Base-by-base conservation (phyloP, 2,888 invertebrate species). In the Mythimna lalbum region DNA sequence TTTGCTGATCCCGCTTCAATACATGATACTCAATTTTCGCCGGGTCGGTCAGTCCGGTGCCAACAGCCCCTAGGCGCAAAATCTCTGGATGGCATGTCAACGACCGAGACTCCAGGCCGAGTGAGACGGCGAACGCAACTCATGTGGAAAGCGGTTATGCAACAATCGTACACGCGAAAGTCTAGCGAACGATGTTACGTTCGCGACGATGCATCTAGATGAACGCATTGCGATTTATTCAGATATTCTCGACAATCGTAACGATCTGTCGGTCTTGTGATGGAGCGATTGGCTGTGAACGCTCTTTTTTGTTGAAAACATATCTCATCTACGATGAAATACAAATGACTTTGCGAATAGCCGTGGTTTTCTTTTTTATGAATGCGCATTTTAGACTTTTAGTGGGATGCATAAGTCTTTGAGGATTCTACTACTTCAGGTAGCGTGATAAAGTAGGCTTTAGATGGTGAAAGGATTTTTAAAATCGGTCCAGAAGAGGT, bases 131-230 rank as follows among this genome's bases (percentile, higher is more conserved):
- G 88, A 88, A 90, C 91, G 86, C 86, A 93, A 89, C 92, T 94
- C 94, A 87, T 89, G 94, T 94, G 94, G 94, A 94, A 95, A 95
- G 95, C 94, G 92, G 94, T 95, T 95, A 95, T 93, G 95, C 93
- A 95, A 95, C 93, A 90, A 88, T 87, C 88, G 90, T 87, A 89
- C 90, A 91, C 92, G 94, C 93, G 95, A 94, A 93, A 94, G 93
- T 93, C 90, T 91, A 90, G 88, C 87, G 81, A 86, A 80, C 86
- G 84, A 87, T 86, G 88, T 89, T 88, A 88, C 85, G 88, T 88
- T 89, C 86, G 85, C 90, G 85, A 86, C 89, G 88, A 74, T 88
- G 89, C 89, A 92, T 91, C 91, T 90, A 90, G 91, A 92, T 91
- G 90, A 90, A 85, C 75, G 76, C 78, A 79, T 69, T 64, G 76